phyloP scores from a whole-genome alignment of 2,113 vertebrate genomes.

The Spheniscus mendiculus region DNA sequence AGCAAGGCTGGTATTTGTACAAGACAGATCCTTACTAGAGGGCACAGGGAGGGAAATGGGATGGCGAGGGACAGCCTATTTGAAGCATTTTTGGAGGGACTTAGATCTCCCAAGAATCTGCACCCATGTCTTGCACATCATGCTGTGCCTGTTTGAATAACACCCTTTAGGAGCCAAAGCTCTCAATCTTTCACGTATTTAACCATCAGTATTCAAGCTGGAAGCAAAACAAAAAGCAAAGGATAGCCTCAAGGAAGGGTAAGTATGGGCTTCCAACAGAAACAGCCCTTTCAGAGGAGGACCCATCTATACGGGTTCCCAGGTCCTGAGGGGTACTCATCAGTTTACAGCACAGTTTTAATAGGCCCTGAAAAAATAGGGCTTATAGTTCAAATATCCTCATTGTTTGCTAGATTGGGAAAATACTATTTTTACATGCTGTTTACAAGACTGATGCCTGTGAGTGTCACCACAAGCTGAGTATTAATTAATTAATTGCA shows the following conservation, averaged over 20 bases:
- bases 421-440: not conserved
- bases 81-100: not conserved
- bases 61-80: not conserved
- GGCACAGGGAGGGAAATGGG: not conserved
- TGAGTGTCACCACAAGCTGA: not conserved
- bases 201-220: not conserved
- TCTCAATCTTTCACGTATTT: not conserved
- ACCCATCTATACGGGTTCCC: not conserved
- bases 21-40: not conserved
- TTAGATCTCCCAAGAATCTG: not conserved
- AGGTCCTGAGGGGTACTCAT: not conserved
- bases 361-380: not conserved
- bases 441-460: not conserved
- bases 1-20: not conserved
- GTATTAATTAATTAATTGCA: not conserved
- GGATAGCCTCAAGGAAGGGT: not conserved
- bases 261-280: not conserved
- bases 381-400: not conserved
- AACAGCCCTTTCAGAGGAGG: not conserved
- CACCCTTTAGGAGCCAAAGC: not conserved
- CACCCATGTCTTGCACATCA: not conserved
- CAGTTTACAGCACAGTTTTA: not conserved
- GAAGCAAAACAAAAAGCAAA: not conserved
- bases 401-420: not conserved
- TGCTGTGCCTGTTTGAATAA: not conserved